A percentile compares a stretch with the other conserved stretches of the same genome.
Conservation (phyloP, 2,113 vertebrate genomes). For the Gasterosteus nipponicus region DNA sequence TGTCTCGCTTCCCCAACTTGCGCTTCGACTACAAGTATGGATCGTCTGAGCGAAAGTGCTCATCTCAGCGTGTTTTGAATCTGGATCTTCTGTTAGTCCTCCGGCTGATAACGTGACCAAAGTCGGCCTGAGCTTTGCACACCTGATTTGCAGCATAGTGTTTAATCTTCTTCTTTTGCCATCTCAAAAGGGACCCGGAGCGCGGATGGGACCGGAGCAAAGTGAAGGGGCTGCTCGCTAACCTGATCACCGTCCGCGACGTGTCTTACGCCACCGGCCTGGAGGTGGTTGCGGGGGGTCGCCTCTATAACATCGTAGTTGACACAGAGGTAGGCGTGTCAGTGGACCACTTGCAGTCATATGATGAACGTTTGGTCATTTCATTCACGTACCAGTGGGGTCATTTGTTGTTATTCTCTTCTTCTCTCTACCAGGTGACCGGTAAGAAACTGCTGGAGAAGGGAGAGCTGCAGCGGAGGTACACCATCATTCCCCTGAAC, state of each 20-base stretch:
- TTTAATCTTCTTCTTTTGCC: background rate
- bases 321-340: constrained; percentile 89
- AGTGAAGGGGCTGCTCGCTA: constrained; percentile 92
- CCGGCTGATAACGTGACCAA: background rate
- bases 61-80: background rate
- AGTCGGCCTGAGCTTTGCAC: background rate
- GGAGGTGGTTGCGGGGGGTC: constrained; percentile 90
- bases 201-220: constrained; percentile 85
- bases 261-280: constrained; percentile 87
- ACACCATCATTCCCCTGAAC: constrained; percentile 95
- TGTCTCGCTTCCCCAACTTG: constrained; percentile 89
- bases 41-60: background rate
- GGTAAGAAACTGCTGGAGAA: constrained; percentile 93
- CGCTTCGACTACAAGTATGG: constrained; percentile 93
- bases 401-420: constrained; percentile 3
- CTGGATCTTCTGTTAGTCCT: background rate
- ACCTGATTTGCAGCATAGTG: background rate
- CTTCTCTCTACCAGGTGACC: constrained; percentile 82
- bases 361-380: background rate
- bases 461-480: constrained; percentile 88
- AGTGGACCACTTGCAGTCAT: background rate
- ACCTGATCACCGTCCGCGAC: constrained; percentile 87
- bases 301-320: constrained; percentile 93
- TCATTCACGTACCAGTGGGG: background rate
- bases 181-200: constrained; percentile 88